Evolutionary conservation across 2,113 vertebrate species (phyloP).

Genomic region (Chionodraco myersi): DNA sequence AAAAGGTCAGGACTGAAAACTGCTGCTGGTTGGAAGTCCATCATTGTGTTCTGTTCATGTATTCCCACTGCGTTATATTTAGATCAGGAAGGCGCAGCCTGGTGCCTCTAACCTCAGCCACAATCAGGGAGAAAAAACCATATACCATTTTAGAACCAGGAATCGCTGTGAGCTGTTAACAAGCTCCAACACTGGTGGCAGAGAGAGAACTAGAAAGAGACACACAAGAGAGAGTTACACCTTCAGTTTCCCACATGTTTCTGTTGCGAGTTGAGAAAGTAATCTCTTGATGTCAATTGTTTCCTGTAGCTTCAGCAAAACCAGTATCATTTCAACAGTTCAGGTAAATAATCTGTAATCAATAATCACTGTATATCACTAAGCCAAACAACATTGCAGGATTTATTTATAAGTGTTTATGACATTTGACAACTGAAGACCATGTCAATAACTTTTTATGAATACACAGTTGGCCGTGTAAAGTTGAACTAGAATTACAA

Average conservation of each 20-base stretch:
- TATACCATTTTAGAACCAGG: constrained; percentile 22
- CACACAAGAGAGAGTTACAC: neutral
- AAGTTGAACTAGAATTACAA: too few relatives aligned
- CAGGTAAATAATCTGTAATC: neutral
- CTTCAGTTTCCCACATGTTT: neutral
- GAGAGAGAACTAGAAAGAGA: neutral
- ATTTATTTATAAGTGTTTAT: neutral
- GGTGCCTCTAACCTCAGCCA: constrained; percentile 21
- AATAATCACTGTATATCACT: neutral
- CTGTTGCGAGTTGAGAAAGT: neutral
- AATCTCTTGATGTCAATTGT: neutral
- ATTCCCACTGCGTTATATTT: constrained; percentile 72
- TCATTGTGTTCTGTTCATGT: constrained; percentile 69
- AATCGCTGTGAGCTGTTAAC: constrained; percentile 14
- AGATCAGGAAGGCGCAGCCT: constrained; percentile 46
- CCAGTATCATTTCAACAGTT: neutral
- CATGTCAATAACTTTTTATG: too few relatives aligned
- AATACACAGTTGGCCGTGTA: too few relatives aligned
- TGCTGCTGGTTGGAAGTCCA: constrained; percentile 41
- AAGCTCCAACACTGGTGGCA: neutral
- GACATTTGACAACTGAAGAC: neutral
- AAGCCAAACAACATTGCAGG: neutral
- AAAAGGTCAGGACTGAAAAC: constrained; percentile 62
- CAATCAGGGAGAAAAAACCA: constrained; percentile 35
- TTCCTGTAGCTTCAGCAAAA: neutral